Conservation (phyloP, 64 coral and sea anemone species). For the Porites lutea region DNA sequence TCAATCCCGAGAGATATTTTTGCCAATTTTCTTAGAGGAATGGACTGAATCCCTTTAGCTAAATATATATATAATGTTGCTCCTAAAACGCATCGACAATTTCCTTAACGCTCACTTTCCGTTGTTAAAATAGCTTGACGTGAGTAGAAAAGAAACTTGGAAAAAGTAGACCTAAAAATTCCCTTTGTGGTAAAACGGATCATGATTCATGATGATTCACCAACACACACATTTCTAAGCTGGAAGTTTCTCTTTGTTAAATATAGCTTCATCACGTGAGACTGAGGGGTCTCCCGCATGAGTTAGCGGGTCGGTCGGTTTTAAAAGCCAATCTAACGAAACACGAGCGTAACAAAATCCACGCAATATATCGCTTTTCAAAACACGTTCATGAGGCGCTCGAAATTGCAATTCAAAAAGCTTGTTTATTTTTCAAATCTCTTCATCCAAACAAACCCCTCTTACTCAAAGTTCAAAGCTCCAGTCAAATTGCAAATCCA, state of each 20-base stretch:
- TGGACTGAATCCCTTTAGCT: not conserved
- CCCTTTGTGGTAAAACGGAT: no score
- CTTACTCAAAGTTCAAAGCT: slow-evolving; percentile 1
- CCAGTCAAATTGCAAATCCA: slow-evolving; percentile 12
- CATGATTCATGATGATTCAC: not conserved
- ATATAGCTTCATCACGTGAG: not conserved
- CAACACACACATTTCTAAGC: not conserved
- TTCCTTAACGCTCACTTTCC: not conserved
- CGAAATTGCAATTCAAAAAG: slow-evolving; percentile 15
- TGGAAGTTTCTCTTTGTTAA: slow-evolving; percentile 42
- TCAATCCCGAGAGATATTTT: slow-evolving; percentile 29
- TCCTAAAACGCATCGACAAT: not conserved
- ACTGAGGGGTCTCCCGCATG: not conserved
- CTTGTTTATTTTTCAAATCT: slow-evolving; percentile 57
- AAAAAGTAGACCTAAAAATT: not conserved
- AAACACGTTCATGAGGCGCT: not conserved
- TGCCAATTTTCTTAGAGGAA: not conserved
- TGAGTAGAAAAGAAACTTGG: not conserved
- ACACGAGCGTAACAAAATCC: slow-evolving; percentile 9
- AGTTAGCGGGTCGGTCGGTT: not conserved
- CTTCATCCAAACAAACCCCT: slow-evolving; percentile 25
- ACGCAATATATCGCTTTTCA: slow-evolving; percentile 22
- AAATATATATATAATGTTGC: not conserved
- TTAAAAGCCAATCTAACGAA: slow-evolving; percentile 44
- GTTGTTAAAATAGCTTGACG: not conserved